Conservation (phyloP, 1,140 invertebrate species). For the Oryzaephilus surinamensis region DNA sequence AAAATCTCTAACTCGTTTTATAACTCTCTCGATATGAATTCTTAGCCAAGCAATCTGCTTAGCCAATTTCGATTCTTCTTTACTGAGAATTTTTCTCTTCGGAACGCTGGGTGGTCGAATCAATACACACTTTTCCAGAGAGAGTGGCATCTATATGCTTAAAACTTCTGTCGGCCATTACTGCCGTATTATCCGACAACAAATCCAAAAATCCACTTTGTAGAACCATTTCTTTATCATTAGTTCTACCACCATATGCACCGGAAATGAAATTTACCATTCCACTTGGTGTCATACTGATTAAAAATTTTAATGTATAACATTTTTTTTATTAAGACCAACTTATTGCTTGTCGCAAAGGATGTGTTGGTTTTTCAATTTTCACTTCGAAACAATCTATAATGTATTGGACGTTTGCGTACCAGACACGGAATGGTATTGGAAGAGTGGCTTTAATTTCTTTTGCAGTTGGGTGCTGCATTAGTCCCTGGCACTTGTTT, state of each 20-base stretch:
- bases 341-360: slow-evolving; percentile 15
- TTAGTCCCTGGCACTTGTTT: too few relatives aligned
- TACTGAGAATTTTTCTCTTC: slow-evolving; percentile 3
- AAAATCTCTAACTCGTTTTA: slow-evolving; percentile 30
- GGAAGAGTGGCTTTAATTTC: too few relatives aligned
- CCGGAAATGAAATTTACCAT: slow-evolving; percentile 31
- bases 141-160: slow-evolving; percentile 27
- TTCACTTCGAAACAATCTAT: slow-evolving; percentile 1
- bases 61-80: slow-evolving; percentile 21
- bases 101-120: slow-evolving; percentile 28
- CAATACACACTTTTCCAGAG: slow-evolving; percentile 18
- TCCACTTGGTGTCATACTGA: slow-evolving; percentile 28
- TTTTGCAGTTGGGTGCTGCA: too few relatives aligned
- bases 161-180: slow-evolving; percentile 32
- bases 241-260: slow-evolving; percentile 26
- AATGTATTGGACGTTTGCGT: slow-evolving; percentile 1
- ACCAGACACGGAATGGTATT: slow-evolving; percentile 1
- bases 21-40: slow-evolving; percentile 34
- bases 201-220: slow-evolving; percentile 23
- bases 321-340: slow-evolving; percentile 29
- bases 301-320: slow-evolving; percentile 34
- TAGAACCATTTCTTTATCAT: slow-evolving; percentile 25
- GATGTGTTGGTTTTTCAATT: slow-evolving; percentile 22
- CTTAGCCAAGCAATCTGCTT: slow-evolving; percentile 31
- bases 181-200: slow-evolving; percentile 11